Base-by-base conservation (phyloP, 2,797 vertebrate species). In the Crenuchus spilurus region DNA sequence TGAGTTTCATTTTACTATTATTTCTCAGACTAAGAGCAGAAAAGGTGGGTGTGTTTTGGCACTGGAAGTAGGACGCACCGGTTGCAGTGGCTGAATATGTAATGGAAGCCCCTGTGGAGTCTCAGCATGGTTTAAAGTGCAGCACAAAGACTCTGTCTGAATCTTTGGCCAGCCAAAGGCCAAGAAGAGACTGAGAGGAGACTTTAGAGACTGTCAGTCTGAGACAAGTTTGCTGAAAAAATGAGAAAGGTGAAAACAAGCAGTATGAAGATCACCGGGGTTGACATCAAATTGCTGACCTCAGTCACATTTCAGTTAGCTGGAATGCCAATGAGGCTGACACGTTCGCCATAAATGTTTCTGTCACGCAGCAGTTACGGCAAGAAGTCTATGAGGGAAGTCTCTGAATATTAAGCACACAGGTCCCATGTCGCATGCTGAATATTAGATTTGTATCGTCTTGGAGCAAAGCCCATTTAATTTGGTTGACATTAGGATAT, bases 121-220 rank as follows among this genome's bases (percentile, higher is more conserved):
- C 78, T 82, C 85, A 84, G 77, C 83, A 80, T 80, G 82, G 81
- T 88, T 90, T 80, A 62, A 82, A 84, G 83, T 83, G 78, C 82
- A 80, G 84, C 81, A 72, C 77, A 78, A 87, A 85, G 84, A 86
- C 85, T 87, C 82, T 85, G 78, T 79, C 80, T 78, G 79, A 80
- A 82, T 84, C 83, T 84, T 84, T 80, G 86, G 79, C 79, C 82
- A 82, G 84, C 68, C 30, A 77, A 57, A 71, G 44, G 61, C 31
- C 24, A 44, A 41, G 33, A 5, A 55, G 67, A 46, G 9, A 63
- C 13, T 46, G 61, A 63, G 55, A 73, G 48, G 46, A 35, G 46
- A 33, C 14, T 11, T 26, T 31, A 8, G 54, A 61, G 44, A 41
- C 24, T 46, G 58, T 64, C 14, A 0, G 24, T 37, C 26, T 55